Percentiles rank a stretch among this genome's conserved stretches.
Evolutionary conservation across 1,140 invertebrate species (phyloP).

Genomic region (Ectropis grisescens): DNA sequence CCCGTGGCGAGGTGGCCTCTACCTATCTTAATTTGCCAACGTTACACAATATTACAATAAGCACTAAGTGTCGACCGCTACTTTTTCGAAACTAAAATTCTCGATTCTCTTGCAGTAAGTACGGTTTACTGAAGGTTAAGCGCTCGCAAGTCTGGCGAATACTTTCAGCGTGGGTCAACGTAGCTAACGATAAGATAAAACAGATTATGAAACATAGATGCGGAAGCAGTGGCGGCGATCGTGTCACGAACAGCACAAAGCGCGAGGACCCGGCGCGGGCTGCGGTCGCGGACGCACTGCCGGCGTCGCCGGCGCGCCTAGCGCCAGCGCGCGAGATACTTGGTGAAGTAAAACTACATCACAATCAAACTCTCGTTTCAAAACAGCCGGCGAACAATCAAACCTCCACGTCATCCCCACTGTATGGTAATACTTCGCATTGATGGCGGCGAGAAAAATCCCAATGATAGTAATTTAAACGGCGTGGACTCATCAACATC

Average conservation of each 20-base stretch:
- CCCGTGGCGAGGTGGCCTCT: constrained; percentile 14
- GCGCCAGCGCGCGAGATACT: constrained; percentile 24
- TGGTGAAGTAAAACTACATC: constrained; percentile 19
- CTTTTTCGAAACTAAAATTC: not conserved
- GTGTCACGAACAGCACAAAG: not conserved
- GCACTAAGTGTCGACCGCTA: not conserved
- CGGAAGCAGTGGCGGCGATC: no score
- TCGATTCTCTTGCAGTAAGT: not conserved
- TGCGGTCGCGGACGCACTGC: constrained; percentile 49
- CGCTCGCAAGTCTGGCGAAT: not conserved
- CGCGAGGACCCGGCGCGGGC: constrained; percentile 26
- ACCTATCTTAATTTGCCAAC: not conserved
- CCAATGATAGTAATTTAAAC: not conserved
- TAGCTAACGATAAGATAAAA: not conserved
- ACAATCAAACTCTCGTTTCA: constrained; percentile 27
- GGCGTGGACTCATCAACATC: not conserved
- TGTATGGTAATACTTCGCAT: no score
- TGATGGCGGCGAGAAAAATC: no score
- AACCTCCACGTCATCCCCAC: constrained; percentile 17
- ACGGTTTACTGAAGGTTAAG: not conserved
- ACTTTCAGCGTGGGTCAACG: not conserved
- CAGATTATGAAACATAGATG: not conserved
- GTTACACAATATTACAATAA: not conserved
- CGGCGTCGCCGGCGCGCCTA: constrained; percentile 18
- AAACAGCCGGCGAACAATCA: constrained; percentile 24